phyloP scores from a whole-genome alignment of 2,797 vertebrate species.

The Eulemur mongoz region DNA sequence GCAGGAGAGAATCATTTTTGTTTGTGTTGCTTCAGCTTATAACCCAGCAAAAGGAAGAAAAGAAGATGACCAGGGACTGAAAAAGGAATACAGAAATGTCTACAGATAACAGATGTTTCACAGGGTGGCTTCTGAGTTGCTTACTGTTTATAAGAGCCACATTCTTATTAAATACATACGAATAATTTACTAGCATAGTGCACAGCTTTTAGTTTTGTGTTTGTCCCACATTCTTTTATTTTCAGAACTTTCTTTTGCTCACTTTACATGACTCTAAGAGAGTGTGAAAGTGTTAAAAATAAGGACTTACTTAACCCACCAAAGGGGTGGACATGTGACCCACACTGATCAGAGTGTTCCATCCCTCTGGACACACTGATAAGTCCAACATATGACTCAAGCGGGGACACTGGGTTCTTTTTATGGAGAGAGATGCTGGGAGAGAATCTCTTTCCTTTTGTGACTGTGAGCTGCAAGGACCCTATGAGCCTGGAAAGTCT shows the following conservation, averaged over 20 bases:
- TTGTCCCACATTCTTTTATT: neutral
- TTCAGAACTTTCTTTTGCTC: neutral
- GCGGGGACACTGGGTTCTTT: neutral
- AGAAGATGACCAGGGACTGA: neutral
- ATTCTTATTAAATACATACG: neutral
- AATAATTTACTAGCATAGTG: neutral
- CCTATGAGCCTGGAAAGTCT: neutral
- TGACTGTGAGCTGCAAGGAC: neutral
- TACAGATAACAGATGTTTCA: neutral
- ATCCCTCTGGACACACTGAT: neutral
- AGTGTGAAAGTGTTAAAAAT: neutral
- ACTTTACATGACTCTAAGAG: neutral
- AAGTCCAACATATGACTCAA: neutral
- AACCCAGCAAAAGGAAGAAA: neutral
- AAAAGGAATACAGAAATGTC: neutral
- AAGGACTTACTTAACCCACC: neutral
- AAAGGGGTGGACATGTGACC: neutral
- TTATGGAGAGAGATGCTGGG: neutral
- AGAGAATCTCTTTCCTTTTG: neutral
- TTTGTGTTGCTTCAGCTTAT: neutral
- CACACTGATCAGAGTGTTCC: neutral
- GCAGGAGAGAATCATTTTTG: neutral
- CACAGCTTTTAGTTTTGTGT: neutral
- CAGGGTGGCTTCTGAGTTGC: neutral
- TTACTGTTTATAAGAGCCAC: neutral